Evolutionary conservation across 2,888 invertebrate species (phyloP).

Genomic region (Physocephala rufipes): DNA sequence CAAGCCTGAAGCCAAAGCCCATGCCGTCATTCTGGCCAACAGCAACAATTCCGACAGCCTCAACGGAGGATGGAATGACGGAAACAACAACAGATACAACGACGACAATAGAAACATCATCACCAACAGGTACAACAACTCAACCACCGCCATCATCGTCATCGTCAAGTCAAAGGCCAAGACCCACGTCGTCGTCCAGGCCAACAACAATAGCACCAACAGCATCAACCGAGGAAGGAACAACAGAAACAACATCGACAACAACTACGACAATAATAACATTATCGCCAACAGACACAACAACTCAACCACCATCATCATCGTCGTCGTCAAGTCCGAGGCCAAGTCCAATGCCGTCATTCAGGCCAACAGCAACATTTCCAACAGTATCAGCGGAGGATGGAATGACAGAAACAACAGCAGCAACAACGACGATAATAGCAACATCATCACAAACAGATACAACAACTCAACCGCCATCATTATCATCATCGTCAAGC

Average conservation of each 20-base stretch:
- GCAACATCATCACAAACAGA: too few relatives aligned
- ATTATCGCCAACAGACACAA: neutral
- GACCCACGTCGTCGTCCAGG: neutral
- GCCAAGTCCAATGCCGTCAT: slow-evolving; percentile 8
- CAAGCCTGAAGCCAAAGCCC: slow-evolving; percentile 11
- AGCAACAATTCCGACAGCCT: neutral
- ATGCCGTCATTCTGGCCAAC: neutral
- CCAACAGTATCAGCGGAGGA: too few relatives aligned
- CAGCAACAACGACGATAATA: too few relatives aligned
- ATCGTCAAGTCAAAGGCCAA: slow-evolving; percentile 17
- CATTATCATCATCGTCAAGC: too few relatives aligned
- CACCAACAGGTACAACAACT: slow-evolving; percentile 29
- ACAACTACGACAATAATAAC: neutral
- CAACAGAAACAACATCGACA: slow-evolving; percentile 15
- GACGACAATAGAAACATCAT: slow-evolving; percentile 17
- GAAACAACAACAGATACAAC: slow-evolving; percentile 9
- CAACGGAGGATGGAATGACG: too few relatives aligned
- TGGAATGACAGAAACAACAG: too few relatives aligned
- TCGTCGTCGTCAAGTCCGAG: slow-evolving; percentile 27
- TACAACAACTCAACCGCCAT: too few relatives aligned
- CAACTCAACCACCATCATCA: neutral
- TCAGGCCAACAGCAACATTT: neutral
- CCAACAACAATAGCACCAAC: neutral
- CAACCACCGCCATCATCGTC: slow-evolving; percentile 26
- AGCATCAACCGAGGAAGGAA: too few relatives aligned